Evolutionary conservation across 2,888 invertebrate species (phyloP).

Genomic region (Pomacea canaliculata): DNA sequence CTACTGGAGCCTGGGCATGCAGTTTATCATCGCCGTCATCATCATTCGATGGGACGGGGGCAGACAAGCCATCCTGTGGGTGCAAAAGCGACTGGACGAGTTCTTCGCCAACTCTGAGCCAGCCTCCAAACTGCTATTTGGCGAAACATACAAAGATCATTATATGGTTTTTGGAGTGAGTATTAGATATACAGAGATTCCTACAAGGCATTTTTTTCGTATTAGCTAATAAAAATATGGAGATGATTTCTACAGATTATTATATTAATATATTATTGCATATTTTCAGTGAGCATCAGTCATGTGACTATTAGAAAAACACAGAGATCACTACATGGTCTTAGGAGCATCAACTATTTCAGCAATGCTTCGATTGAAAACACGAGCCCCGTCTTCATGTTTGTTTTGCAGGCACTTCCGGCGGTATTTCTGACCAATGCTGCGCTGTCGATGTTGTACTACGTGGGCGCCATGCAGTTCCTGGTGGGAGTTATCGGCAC

Average conservation of each 20-base stretch:
- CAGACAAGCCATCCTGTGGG: conserved; percentile 77
- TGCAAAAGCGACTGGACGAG: conserved; percentile 78
- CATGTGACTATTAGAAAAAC: no score
- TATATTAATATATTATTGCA: no score
- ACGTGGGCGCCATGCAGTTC: conserved; percentile 22
- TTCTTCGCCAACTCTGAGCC: conserved; percentile 84
- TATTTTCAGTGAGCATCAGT: no score
- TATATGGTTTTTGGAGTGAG: conserved; percentile 87
- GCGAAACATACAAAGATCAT: conserved; percentile 72
- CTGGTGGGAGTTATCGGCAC: conserved; percentile 10
- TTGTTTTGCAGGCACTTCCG: conserved; percentile 7
- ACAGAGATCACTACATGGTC: no score
- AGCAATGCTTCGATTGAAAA: no score
- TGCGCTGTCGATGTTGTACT: conserved; percentile 15
- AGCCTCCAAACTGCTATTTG: conserved; percentile 89
- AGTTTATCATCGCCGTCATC: conserved; percentile 77
- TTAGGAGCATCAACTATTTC: no score
- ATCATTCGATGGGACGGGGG: conserved; percentile 51
- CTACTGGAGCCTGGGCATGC: conserved; percentile 81
- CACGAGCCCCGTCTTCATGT: no score
- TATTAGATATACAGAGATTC: not conserved
- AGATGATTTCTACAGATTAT: no score
- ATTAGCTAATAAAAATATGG: no score
- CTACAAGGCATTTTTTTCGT: not conserved
- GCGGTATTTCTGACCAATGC: conserved; percentile 18